phyloP scores from a whole-genome alignment of 2,797 vertebrate species.

The Gymnopithys bicolor region DNA sequence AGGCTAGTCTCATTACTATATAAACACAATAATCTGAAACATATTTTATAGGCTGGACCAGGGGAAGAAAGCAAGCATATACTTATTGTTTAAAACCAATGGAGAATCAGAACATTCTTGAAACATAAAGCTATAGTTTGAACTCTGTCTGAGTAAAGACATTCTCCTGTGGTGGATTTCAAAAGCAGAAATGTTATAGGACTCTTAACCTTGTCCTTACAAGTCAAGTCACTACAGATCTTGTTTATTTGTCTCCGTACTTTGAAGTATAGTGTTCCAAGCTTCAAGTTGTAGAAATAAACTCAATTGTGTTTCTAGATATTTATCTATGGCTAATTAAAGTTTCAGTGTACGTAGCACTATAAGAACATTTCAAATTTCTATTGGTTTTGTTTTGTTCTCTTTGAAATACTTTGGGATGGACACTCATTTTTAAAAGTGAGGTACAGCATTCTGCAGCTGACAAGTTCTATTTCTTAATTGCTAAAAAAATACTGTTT shows the following conservation, averaged over 20 bases:
- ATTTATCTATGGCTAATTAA: neutral
- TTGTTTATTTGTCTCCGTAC: neutral
- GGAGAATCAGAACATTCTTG: neutral
- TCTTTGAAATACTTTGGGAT: neutral
- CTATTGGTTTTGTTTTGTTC: neutral
- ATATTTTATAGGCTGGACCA: neutral
- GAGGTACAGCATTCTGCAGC: neutral
- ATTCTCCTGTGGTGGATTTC: neutral
- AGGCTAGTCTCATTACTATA: neutral
- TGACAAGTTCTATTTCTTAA: neutral
- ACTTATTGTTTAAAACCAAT: neutral
- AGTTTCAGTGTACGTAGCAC: neutral
- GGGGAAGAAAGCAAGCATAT: neutral
- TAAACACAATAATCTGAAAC: neutral
- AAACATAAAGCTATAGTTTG: neutral
- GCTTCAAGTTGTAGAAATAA: neutral
- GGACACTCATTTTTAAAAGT: neutral
- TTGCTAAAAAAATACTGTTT: neutral
- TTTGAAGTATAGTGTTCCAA: neutral
- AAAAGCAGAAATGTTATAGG: neutral
- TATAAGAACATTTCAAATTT: neutral
- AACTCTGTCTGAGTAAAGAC: neutral
- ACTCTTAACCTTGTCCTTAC: fast-evolving
- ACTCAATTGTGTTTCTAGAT: neutral
- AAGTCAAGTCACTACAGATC: neutral